These are phyloP conservation scores for Athalia rosae DNA, from an alignment of 2,888 invertebrate species.

Conservation along the genomic window DNA sequence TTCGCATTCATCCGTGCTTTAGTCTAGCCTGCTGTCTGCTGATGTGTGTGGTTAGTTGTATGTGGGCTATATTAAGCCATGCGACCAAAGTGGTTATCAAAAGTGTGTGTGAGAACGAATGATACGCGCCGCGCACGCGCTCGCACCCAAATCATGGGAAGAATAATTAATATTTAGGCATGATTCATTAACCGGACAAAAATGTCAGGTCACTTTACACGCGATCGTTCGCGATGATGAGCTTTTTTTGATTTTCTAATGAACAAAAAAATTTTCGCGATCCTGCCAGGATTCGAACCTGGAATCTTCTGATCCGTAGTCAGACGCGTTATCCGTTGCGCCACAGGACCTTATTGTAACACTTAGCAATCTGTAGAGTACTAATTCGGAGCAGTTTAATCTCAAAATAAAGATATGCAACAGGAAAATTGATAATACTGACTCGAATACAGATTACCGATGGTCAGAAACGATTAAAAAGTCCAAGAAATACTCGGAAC, in stretches of 20 bases:
- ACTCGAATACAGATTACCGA: too few relatives aligned
- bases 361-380: neutral
- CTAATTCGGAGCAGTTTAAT: neutral
- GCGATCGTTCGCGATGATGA: too few relatives aligned
- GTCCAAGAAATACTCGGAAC: too few relatives aligned
- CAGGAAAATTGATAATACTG: too few relatives aligned
- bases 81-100: too few relatives aligned
- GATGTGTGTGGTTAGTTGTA: too few relatives aligned
- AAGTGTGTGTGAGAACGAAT: too few relatives aligned
- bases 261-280: constrained; percentile 66
- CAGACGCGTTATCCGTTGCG: constrained; percentile 83
- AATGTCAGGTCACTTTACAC: neutral
- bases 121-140: too few relatives aligned
- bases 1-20: constrained; percentile 21
- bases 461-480: neutral
- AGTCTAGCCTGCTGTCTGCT: neutral
- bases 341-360: constrained; percentile 76
- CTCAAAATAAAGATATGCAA: too few relatives aligned
- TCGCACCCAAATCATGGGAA: too few relatives aligned
- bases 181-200: constrained; percentile 1
- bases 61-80: too few relatives aligned
- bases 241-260: neutral
- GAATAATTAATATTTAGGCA: neutral
- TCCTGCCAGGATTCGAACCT: constrained; percentile 81
- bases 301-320: constrained; percentile 83